Evolutionary conservation across 2,797 vertebrate genomes (phyloP).

Genomic region (Mormyrops boulengeri): DNA sequence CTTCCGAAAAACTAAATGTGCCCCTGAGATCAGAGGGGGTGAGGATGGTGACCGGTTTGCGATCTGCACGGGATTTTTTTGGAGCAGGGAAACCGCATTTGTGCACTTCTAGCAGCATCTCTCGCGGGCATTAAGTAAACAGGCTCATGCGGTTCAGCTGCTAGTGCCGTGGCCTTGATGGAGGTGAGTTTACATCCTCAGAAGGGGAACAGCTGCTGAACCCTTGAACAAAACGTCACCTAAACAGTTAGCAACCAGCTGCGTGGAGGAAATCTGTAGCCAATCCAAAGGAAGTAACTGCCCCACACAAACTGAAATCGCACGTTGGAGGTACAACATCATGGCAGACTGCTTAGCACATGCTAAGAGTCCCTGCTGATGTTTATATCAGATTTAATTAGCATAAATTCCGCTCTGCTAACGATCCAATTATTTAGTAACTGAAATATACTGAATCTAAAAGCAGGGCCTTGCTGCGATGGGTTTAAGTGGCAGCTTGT

Average conservation of each 20-base stretch:
- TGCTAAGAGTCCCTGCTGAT: not conserved
- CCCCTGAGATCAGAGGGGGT: not conserved
- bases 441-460: not conserved
- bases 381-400: not conserved
- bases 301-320: not conserved
- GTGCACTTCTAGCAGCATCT: not conserved
- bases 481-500: not conserved
- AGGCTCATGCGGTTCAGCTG: not conserved
- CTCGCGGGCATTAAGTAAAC: not conserved
- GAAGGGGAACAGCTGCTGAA: not conserved
- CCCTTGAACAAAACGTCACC: not conserved
- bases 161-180: not conserved
- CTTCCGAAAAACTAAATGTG: not conserved
- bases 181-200: not conserved
- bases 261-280: not conserved
- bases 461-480: not conserved
- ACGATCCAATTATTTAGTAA: not conserved
- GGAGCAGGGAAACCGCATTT: not conserved
- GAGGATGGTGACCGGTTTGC: not conserved
- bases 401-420: not conserved
- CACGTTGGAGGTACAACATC: not conserved
- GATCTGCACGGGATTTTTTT: not conserved
- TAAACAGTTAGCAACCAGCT: not conserved
- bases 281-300: not conserved
- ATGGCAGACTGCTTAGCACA: not conserved